Conservation (phyloP, 2,797 vertebrate genomes). For the Etheostoma perlongum region DNA sequence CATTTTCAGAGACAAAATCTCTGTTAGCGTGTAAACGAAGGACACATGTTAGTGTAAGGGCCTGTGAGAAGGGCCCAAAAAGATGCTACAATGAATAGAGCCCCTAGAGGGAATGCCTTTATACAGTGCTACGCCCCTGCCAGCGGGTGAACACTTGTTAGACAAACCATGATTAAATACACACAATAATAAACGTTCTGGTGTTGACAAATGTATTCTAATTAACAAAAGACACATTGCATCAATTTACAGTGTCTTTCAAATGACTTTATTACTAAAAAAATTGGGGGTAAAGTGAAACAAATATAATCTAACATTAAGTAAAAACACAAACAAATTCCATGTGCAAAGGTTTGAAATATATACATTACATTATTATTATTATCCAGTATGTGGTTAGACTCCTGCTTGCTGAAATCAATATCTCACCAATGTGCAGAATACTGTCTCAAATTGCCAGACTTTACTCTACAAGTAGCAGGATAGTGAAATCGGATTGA, state of each 20-base stretch:
- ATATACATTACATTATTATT: conserved; percentile 42
- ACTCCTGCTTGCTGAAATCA: conserved; percentile 17
- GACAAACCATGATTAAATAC: not conserved
- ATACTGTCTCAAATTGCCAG: not conserved
- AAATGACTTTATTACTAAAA: conserved; percentile 70
- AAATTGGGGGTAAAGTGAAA: conserved; percentile 46
- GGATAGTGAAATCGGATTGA: conserved; percentile 19
- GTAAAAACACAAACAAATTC: conserved; percentile 49
- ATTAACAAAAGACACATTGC: conserved; percentile 5
- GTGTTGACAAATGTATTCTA: not conserved
- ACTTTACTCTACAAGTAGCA: not conserved
- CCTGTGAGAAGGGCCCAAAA: too few species aligned
- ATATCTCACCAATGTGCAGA: conserved; percentile 27
- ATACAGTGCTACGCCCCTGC: too few species aligned
- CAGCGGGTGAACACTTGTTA: not conserved
- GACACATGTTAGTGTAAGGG: too few species aligned
- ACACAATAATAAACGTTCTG: not conserved
- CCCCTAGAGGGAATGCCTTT: too few species aligned
- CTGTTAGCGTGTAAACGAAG: too few species aligned
- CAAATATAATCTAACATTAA: conserved; percentile 45
- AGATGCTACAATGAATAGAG: too few species aligned
- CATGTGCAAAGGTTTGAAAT: conserved; percentile 51
- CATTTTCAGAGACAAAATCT: too few species aligned
- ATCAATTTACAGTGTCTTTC: conserved; percentile 14
- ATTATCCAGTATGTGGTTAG: not conserved